Base-by-base conservation (phyloP, 2,888 invertebrate species). In the Ophion slaviceki region DNA sequence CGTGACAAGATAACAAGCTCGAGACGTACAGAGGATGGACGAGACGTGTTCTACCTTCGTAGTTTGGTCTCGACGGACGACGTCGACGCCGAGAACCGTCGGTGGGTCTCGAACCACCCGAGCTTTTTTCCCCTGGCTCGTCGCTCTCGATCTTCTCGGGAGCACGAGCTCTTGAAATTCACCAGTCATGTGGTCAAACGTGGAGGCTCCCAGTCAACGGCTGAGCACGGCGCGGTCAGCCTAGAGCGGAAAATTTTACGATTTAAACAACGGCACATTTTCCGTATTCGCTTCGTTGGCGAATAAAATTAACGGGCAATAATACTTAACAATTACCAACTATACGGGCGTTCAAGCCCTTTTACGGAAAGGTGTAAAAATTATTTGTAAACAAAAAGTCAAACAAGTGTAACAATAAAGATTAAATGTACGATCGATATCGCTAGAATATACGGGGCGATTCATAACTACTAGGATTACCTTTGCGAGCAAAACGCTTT, bases 131-230 rank as follows among this genome's bases (percentile, higher is more conserved):
- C n/a, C 36, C 17, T 28, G 68, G 67, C 59, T 45, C 36, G 57
- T 20, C 40, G 28, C 75, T 76, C 61, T 57, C 71, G 79, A 74
- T 45, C 61, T 53, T 61, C 28, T 53, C 62, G 53, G 36, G 75
- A 61, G 71, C 62, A 45, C 64, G 28, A 64, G 28, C 70, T 77
- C 72, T 83, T 68, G 80, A 47, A 0, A 71, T 62, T 72, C 57
- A 66, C 85, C 85, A 83, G 85, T 86, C 85, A 83, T 83, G 85
- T 83, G 85, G 85, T 70, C 45, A 45, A 72, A 72, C 70, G 10
- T 45, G 11, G 47, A 24, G 32, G 24, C 36, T 76, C 76, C 82
- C 76, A 67, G 82, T 82, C 61, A 80, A 80, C 64, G 80, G 53
- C 57, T 66, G 62, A 53, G 64, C 45, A 64, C 57, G 17, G 62